Base-by-base conservation (phyloP, 2,888 invertebrate genomes). In the Lepidocyrtoides sp. region DNA sequence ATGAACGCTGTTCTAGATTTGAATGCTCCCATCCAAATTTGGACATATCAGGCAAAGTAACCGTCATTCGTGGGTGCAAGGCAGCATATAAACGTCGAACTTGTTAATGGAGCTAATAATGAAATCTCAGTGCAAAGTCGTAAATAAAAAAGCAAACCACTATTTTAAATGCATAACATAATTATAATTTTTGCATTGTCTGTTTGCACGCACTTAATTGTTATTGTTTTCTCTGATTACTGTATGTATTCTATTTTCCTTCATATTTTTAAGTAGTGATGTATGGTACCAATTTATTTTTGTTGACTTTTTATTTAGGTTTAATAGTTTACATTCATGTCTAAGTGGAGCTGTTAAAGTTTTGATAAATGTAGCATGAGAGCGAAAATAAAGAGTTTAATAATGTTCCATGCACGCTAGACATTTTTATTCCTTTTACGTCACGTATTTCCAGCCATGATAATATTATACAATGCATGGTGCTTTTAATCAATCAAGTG, bases 1-100 rank as follows among this genome's bases (percentile, higher is more conserved):
- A 81, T 2, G 92, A 91, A 23, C 77, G 92, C 0, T 94, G 94
- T 60, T 10, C 20, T 1, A 69, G 23, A 17, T 94, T 93, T 54
- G 69, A 32, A 0, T 94, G 94, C 72, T 1, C 83, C 14, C 88
- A 83, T 26, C 94, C 94, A 23, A 93, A 94, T 69, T 60, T 93
- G 20, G 93, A 93, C 75, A 72, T 94, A n/a, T n/a, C n/a, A n/a
- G n/a, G n/a, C n/a, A n/a, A n/a, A n/a, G n/a, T n/a, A n/a, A n/a
- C n/a, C n/a, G n/a, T n/a, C n/a, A n/a, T n/a, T n/a, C n/a, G n/a
- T n/a, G n/a, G n/a, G n/a, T n/a, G n/a, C n/a, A n/a, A n/a, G n/a
- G n/a, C n/a, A n/a, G n/a, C n/a, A n/a, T 36, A 36, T 36, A 36
- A 51, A 77, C 14, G 5, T 3, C 7, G 77, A 48, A 77, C 44